Evolutionary conservation across 2,888 invertebrate genomes (phyloP), one percentile per base, ranked within the genome.

Genomic region (Melinaea marsaeus): DNA sequence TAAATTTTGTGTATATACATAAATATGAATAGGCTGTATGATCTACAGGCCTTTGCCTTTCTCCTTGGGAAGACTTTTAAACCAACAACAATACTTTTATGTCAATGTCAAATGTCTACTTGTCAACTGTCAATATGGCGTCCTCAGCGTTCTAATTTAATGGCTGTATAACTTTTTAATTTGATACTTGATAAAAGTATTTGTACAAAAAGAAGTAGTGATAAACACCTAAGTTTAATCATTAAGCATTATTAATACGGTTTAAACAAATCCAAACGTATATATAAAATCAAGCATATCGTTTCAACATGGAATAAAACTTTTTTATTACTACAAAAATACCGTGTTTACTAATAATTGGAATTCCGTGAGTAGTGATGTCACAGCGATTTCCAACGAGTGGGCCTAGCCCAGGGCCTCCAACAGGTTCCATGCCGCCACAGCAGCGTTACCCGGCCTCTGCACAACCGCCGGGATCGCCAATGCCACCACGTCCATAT

Each of bases 401-500:
- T 42, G 84, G 82, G 35, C 82, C 82, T 2, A 77, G 73, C 64
- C 72, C 83, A 2, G 82, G 79, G 32, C 79, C 82, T 13, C 80
- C 85, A 42, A 92, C 94, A 32, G 92, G 93, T 48, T 92, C 93
- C 65, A 76, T 85, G 76, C 84, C 81, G 61, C 84, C 80, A 13
- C 88, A 83, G 68, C 87, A 81, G 69, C 86, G 88, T 33, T 88
- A 88, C 69, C 78, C 86, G 1, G 84, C 81, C 0, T 80, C 84
- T 1, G 79, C 94, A n/a, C 92, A 93, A 72, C 93, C 93, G 55
- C 93, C 93, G 33, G 92, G 93, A 60, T 93, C 94, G 58, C 93
- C 93, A 34, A 92, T 94, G 74, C 92, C 93, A 57, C 94, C 94
- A 62, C 86, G 95, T 32, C 95, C 94, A 57, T 95, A 95, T 81